These are phyloP conservation scores for Mastacembelus armatus DNA, from an alignment of 2,797 vertebrate species.

Conservation along the genomic window DNA sequence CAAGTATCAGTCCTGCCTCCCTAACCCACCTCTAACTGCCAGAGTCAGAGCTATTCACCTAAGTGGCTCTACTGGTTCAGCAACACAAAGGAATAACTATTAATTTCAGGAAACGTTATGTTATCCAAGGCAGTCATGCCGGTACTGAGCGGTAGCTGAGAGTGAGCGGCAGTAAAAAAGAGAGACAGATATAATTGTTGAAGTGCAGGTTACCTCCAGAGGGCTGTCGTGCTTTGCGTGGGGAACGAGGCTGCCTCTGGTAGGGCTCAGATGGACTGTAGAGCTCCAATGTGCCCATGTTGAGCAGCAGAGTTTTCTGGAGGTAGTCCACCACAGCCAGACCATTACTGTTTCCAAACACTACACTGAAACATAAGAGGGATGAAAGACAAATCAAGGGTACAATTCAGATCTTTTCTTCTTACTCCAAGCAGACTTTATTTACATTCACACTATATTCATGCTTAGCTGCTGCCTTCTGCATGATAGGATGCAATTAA, in stretches of 20 bases:
- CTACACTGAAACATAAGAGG: constrained; percentile 85
- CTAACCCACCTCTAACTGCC: constrained; percentile 26
- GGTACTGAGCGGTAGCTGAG: neutral
- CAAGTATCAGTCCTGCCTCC: constrained; percentile 55
- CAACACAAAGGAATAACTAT: constrained; percentile 11
- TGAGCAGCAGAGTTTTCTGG: constrained; percentile 94
- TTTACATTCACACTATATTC: constrained; percentile 13
- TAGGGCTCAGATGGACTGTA: constrained; percentile 94
- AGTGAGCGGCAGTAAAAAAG: neutral
- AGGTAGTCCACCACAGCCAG: constrained; percentile 97
- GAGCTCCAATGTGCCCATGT: constrained; percentile 91
- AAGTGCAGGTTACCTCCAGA: constrained; percentile 89
- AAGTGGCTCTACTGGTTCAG: neutral
- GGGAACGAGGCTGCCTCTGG: constrained; percentile 92
- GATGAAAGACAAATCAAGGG: neutral
- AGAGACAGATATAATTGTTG: neutral
- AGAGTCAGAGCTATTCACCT: neutral
- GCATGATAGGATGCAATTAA: constrained; percentile 14
- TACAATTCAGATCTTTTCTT: neutral
- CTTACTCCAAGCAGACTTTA: neutral
- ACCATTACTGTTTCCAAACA: constrained; percentile 96
- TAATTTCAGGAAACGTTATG: constrained; percentile 4
- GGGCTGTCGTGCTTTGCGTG: constrained; percentile 92
- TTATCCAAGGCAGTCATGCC: neutral
- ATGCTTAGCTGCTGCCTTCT: neutral